Percentiles rank a stretch among this genome's conserved stretches.
Evolutionary conservation across 2,113 vertebrate species (phyloP).

Genomic region (Amphiprion ocellaris): DNA sequence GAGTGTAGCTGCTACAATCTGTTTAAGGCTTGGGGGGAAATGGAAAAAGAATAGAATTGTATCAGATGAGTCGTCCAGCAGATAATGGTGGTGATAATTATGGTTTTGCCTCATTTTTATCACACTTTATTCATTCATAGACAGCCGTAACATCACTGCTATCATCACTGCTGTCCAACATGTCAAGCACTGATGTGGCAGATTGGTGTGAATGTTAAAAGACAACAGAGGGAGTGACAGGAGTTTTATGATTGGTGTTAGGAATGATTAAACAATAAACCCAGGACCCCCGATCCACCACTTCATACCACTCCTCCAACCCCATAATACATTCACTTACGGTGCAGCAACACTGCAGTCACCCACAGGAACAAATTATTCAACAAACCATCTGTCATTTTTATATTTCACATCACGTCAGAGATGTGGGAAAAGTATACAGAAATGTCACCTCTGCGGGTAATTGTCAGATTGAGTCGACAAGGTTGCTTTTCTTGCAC

Average conservation of each 20-base stretch:
- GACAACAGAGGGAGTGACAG: slow-evolving; percentile 13
- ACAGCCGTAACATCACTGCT: background rate
- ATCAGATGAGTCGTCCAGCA: background rate
- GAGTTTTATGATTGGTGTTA: slow-evolving; percentile 16
- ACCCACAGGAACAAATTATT: background rate
- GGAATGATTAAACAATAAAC: slow-evolving; percentile 20
- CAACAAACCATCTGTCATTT: background rate
- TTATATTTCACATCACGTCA: background rate
- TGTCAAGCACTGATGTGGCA: background rate
- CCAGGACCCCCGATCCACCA: slow-evolving; percentile 1
- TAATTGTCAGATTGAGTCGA: background rate
- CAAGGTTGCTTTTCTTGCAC: background rate
- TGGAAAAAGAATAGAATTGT: background rate
- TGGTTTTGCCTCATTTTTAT: background rate
- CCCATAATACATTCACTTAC: background rate
- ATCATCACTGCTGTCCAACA: slow-evolving; percentile 4
- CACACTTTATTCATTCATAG: slow-evolving; percentile 3
- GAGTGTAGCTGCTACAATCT: slow-evolving; percentile 11
- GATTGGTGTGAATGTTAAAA: slow-evolving; percentile 10
- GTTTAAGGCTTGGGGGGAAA: slow-evolving; percentile 9
- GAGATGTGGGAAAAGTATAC: background rate
- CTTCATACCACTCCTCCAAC: background rate
- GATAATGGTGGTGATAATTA: slow-evolving; percentile 9
- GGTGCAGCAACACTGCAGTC: background rate
- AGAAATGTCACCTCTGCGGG: background rate